Evolutionary conservation across 1,140 invertebrate genomes (phyloP), one percentile per base, ranked within the genome.

Genomic region (Bombus ignitus): DNA sequence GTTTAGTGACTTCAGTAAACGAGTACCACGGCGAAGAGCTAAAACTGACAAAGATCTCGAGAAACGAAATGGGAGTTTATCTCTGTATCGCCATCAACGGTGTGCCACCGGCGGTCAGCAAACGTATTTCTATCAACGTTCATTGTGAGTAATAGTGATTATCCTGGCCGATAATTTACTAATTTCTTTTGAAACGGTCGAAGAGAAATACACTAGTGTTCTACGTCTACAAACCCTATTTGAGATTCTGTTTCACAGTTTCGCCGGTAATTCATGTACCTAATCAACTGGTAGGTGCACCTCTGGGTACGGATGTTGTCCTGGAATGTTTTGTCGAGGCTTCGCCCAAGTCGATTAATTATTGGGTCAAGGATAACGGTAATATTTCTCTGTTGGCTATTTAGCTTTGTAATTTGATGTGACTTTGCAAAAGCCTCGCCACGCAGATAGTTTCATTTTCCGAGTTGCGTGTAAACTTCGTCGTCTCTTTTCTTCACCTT

Each of bases 251-350:
- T 59, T 93, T 96, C 96, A 68, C 96, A 98, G 98, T 98, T 96
- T 96, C 97, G 93, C 98, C 98, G 25, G 97, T 98, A 88, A 98
- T 98, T 92, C 97, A 98, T 95, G 98, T 98, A 77, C 98, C 98
- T 59, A 98, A 98, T 96, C 98, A 98, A 96, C 95, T 98, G 92
- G 97, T 98, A 53, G 97, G 98, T 18, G 98, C 98, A 71, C 98
- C 98, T n/a, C 94, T 98, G 76, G 97, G 97, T 72, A 98, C 97
- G 85, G 97, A 98, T 94, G 98, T 99, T 81, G 97, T 97, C 25
- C 95, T 99, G 77, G 98, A 98, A 95, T 99, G 98, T 94, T 96
- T 97, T 92, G 98, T 98, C 42, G 98, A 98, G 93, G 98, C 98
- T 15, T 98, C 97, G 80, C 98, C 98, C 13, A 98, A 97, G 94